These are phyloP conservation scores for Ursus arctos DNA, from an alignment of 2,113 vertebrate genomes.

Conservation along the genomic window DNA sequence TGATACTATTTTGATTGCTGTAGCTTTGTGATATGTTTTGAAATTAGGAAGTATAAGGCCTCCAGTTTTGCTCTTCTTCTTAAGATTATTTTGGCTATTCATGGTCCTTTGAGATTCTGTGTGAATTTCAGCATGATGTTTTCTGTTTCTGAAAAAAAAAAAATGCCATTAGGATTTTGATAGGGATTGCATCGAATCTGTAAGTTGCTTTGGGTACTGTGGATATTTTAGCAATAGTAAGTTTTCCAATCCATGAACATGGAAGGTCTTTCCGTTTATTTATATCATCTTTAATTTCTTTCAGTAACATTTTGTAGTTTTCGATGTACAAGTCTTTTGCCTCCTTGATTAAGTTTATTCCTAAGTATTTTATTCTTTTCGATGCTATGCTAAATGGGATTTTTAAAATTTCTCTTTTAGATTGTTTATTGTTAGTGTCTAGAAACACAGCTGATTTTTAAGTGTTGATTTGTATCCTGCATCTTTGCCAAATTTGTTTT, in stretches of 20 bases:
- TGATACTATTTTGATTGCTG: not conserved
- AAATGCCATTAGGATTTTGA: not conserved
- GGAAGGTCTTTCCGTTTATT: not conserved
- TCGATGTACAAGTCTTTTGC: not conserved
- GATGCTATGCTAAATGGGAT: not conserved
- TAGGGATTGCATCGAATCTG: not conserved
- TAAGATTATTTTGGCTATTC: not conserved
- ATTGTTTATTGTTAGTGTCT: not conserved
- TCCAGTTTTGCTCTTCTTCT: not conserved
- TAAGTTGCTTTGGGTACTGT: not conserved
- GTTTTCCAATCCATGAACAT: not conserved
- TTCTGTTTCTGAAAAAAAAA: conserved; percentile 23
- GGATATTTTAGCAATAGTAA: not conserved
- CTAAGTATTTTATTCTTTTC: conserved; percentile 39
- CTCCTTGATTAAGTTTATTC: not conserved
- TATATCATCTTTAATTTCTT: conserved; percentile 20
- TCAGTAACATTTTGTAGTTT: not conserved
- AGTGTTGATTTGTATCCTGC: not conserved
- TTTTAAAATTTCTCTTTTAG: not conserved
- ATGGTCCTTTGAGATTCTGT: not conserved
- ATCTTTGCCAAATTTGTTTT: not conserved
- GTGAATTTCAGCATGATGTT: not conserved
- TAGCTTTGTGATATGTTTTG: conserved; percentile 31
- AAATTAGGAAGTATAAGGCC: not conserved
- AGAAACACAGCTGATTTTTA: conserved; percentile 7